phyloP scores from a whole-genome alignment of 2,113 vertebrate species.

The Hippopotamus amphibius region DNA sequence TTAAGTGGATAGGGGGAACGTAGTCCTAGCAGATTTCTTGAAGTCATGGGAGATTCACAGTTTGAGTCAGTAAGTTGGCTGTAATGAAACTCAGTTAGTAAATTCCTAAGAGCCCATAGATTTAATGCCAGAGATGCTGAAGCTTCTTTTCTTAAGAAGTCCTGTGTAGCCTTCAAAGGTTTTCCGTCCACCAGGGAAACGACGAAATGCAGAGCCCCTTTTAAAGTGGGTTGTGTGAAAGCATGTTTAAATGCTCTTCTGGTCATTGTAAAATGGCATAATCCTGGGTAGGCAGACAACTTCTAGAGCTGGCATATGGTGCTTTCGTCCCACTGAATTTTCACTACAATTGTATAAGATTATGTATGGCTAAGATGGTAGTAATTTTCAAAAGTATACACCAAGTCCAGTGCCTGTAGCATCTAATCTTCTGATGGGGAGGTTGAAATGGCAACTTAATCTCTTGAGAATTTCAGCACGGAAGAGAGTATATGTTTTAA shows the following conservation, averaged over 20 bases:
- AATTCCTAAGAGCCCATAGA: background rate
- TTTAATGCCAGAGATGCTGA: background rate
- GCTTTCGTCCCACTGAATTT: background rate
- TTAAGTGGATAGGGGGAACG: background rate
- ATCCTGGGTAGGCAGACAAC: too few relatives aligned
- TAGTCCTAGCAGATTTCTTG: background rate
- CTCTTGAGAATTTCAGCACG: slow-evolving; percentile 66
- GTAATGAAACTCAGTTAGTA: background rate
- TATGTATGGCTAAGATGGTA: too few relatives aligned
- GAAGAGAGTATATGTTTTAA: slow-evolving; percentile 37
- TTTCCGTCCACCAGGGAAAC: background rate
- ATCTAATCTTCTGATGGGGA: background rate
- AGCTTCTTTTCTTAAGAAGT: background rate
- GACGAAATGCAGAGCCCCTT: background rate
- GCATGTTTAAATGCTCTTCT: background rate
- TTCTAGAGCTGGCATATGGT: background rate
- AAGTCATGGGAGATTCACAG: background rate
- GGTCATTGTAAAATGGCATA: background rate
- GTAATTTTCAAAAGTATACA: background rate
- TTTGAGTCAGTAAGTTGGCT: background rate
- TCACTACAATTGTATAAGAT: background rate
- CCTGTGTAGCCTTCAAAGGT: background rate
- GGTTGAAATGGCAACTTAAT: background rate
- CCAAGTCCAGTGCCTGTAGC: background rate
- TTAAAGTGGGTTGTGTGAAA: background rate